Percentiles rank a stretch among this genome's conserved stretches.
These are phyloP conservation scores for Mugil cephalus DNA, from an alignment of 2,113 vertebrate genomes.

Conservation along the genomic window DNA sequence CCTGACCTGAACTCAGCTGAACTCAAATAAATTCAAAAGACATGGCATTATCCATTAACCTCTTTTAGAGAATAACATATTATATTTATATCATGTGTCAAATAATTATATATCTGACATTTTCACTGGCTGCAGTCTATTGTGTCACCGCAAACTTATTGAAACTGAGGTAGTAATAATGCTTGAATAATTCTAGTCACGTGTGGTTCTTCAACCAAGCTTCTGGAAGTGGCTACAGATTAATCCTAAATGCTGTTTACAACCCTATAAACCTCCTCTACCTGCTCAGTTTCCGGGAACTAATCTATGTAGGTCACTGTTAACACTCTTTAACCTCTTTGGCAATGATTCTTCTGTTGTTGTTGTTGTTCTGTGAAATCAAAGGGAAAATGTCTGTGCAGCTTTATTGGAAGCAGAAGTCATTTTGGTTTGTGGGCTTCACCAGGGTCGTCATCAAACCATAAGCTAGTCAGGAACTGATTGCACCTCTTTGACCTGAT, in stretches of 20 bases:
- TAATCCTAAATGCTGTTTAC: neutral
- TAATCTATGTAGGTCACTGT: conserved; percentile 25
- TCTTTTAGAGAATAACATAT: too few species aligned
- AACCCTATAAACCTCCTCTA: neutral
- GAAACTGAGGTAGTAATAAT: too few species aligned
- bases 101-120: too few species aligned
- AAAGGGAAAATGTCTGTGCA: neutral
- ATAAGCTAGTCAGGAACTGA: too few species aligned
- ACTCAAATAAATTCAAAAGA: neutral
- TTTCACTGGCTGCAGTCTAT: too few species aligned
- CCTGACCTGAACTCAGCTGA: neutral
- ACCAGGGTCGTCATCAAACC: too few species aligned
- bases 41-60: neutral
- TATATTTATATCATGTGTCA: too few species aligned
- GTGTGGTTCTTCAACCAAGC: neutral
- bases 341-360: neutral
- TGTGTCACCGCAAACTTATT: too few species aligned
- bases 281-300: neutral
- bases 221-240: neutral
- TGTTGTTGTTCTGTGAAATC: conserved; percentile 9
- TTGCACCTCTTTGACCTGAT: too few species aligned
- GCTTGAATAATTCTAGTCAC: too few species aligned
- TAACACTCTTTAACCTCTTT: neutral
- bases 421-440: too few species aligned
- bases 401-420: too few species aligned